phyloP scores from a whole-genome alignment of 2,113 vertebrate species.

The Orthochromis indermauri region DNA sequence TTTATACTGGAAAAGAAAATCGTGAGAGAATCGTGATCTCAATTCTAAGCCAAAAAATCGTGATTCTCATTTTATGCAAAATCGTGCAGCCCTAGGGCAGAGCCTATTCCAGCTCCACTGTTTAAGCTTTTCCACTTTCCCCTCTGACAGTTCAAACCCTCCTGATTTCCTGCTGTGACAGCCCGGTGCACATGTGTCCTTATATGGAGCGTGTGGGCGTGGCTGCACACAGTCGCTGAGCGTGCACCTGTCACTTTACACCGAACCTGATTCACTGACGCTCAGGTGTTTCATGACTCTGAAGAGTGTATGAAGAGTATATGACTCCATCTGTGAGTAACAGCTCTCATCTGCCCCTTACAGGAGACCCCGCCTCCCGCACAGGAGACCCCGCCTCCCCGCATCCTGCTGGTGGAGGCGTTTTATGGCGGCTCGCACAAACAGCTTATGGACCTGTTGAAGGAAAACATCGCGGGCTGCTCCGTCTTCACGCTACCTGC shows the following conservation, averaged over 20 bases:
- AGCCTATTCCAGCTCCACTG: background rate
- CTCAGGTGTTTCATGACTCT: background rate
- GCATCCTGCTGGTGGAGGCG: slow-evolving; percentile 82
- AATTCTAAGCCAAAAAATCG: no score
- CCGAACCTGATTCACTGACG: background rate
- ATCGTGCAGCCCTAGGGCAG: background rate
- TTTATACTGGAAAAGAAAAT: no score
- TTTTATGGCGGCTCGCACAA: slow-evolving; percentile 96
- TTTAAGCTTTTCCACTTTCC: background rate
- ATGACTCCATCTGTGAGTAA: background rate
- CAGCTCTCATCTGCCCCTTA: slow-evolving; percentile 52
- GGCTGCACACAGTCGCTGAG: background rate
- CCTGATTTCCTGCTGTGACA: background rate
- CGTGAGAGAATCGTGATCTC: no score
- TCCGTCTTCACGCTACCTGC: slow-evolving; percentile 80
- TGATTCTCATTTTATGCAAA: no score
- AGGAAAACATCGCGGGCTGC: slow-evolving; percentile 70
- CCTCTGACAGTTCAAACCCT: background rate
- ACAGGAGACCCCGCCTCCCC: slow-evolving; percentile 57
- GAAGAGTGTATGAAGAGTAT: background rate
- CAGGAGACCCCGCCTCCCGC: background rate
- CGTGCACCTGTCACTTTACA: background rate
- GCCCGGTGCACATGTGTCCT: background rate
- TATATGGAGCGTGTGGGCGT: background rate
- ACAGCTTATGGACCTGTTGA: slow-evolving; percentile 85